A percentile compares a stretch with the other conserved stretches of the same genome.
Conservation (phyloP, 2,888 invertebrate species). For the Epirrita christyi region DNA sequence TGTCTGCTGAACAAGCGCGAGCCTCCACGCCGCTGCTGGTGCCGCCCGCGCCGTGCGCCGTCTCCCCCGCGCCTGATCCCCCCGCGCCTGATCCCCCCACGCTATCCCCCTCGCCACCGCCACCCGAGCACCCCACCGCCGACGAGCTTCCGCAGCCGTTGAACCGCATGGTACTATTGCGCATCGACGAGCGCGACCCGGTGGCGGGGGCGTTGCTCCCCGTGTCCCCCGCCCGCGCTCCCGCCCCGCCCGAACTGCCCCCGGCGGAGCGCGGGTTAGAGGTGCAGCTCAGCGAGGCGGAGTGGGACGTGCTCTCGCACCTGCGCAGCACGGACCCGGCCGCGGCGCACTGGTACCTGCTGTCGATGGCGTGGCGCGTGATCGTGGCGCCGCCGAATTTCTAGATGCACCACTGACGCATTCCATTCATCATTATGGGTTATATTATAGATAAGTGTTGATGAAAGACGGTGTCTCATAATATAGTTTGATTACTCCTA, state of each 20-base stretch:
- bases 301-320: conserved; percentile 56
- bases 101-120: no score
- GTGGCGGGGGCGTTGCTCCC: not conserved
- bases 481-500: no score
- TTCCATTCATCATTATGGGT: no score
- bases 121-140: conserved; percentile 3
- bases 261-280: conserved; percentile 9
- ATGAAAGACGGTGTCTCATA: no score
- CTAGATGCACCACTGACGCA: conserved; percentile 1
- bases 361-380: conserved; percentile 41
- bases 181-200: no score
- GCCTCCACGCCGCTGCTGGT: no score
- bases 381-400: conserved; percentile 43
- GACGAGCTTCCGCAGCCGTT: not conserved
- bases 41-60: no score
- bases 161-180: not conserved
- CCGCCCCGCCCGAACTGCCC: conserved; percentile 1
- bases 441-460: no score
- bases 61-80: no score
- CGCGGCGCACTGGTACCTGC: conserved; percentile 63
- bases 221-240: no score
- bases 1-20: no score
- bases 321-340: conserved; percentile 52
- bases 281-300: conserved; percentile 51
- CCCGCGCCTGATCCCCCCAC: not conserved